phyloP scores from a whole-genome alignment of 1,140 invertebrate genomes.

The Pectinophora gossypiella region DNA sequence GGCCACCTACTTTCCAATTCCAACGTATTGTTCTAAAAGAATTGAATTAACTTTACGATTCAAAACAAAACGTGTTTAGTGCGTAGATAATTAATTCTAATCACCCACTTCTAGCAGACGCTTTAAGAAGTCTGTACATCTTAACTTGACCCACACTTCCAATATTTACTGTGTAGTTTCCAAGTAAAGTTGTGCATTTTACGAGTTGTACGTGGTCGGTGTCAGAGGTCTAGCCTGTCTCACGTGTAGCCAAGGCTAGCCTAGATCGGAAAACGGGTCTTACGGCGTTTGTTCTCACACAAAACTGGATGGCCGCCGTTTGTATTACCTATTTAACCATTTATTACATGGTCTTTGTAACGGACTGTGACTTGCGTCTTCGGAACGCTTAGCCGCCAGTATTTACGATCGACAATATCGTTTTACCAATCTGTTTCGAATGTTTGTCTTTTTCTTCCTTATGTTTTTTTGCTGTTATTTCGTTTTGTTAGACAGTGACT shows the following conservation, averaged over 20 bases:
- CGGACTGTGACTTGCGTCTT: not conserved
- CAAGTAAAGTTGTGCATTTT: not conserved
- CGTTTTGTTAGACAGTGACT: too few species aligned
- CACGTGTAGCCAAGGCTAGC: not conserved
- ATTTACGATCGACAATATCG: not conserved
- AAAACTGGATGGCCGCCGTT: not conserved
- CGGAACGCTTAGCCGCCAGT: not conserved
- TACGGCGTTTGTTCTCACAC: not conserved
- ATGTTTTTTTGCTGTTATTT: too few species aligned
- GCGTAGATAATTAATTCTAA: too few species aligned
- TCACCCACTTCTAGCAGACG: too few species aligned
- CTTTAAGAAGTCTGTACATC: too few species aligned
- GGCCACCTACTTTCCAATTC: too few species aligned
- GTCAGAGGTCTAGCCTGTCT: not conserved
- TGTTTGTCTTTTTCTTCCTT: too few species aligned
- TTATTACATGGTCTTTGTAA: not conserved
- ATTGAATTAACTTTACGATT: too few species aligned
- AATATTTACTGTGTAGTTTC: not conserved
- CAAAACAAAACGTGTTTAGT: too few species aligned
- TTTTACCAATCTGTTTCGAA: too few species aligned
- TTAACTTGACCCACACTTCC: not conserved
- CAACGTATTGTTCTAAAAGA: too few species aligned
- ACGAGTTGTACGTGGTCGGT: not conserved
- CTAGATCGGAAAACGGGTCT: not conserved
- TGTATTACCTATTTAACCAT: not conserved